Conservation (phyloP, 1,140 invertebrate species). For the Lordiphosa collinella region DNA sequence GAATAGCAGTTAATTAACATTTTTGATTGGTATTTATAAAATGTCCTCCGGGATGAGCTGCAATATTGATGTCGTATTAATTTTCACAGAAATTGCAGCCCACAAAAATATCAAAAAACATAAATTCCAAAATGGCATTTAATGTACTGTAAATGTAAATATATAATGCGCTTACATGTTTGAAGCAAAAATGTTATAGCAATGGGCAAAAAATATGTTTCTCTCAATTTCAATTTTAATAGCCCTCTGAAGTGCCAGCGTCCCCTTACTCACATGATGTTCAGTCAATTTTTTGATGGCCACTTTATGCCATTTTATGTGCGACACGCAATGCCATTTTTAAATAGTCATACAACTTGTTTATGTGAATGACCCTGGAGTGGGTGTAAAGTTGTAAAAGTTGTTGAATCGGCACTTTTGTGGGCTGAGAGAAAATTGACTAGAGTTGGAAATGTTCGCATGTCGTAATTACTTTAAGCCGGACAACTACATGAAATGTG, state of each 20-base stretch:
- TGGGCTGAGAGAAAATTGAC: not conserved
- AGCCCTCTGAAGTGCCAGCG: conserved; percentile 17
- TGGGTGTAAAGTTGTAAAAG: conserved; percentile 32
- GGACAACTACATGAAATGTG: not conserved
- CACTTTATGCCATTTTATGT: conserved; percentile 63
- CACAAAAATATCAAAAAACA: conserved; percentile 16
- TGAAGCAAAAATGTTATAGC: conserved; percentile 16
- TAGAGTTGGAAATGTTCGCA: not conserved
- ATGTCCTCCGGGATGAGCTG: not conserved
- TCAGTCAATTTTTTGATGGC: conserved; percentile 64
- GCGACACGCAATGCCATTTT: conserved; percentile 41
- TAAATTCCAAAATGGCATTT: conserved; percentile 61
- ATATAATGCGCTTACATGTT: conserved; percentile 31
- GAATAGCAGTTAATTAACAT: too few relatives aligned
- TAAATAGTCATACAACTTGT: conserved; percentile 51
- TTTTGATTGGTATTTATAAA: too few relatives aligned
- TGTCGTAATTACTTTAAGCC: not conserved
- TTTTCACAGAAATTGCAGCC: conserved; percentile 20
- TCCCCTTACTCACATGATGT: conserved; percentile 23
- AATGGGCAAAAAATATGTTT: conserved; percentile 58
- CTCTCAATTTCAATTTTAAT: conserved; percentile 62
- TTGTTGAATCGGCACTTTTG: conserved; percentile 5
- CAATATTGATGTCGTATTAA: conserved; percentile 8
- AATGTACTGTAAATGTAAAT: conserved; percentile 54
- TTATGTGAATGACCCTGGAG: conserved; percentile 31